Evolutionary conservation across 1,140 invertebrate genomes (phyloP), one percentile per base, ranked within the genome.

Genomic region (Leptinotarsa texana): DNA sequence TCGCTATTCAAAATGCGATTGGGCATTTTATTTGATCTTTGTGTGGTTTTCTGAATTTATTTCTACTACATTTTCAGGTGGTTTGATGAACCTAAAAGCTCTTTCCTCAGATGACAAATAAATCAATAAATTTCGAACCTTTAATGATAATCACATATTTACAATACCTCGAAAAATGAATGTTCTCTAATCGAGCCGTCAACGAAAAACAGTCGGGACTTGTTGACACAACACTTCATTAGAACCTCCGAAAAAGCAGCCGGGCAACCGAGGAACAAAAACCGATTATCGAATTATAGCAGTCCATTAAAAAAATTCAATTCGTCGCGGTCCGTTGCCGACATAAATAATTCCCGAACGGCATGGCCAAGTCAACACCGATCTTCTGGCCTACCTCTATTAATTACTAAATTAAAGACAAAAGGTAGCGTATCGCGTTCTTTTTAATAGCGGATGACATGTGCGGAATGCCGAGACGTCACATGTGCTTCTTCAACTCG

Each of bases 271-370:
- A 22, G n/a, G 21, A 33, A 65, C 63, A 33, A 22, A 65, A 65
- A 65, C 63, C 63, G 27, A 65, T 65, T 65, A 65, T 65, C 63
- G 63, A 65, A 65, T 65, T 65, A 65, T 65, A 65, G 21, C 63
- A 21, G 13, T 17, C 63, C 21, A 33, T 65, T 65, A 33, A 65
- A 65, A 65, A 65, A 65, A 65, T 65, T 65, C 17, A 33, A 65
- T 65, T 65, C 17, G 63, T 24, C 27, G 27, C 63, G 63, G 21
- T 65, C 63, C 63, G 63, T 22, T 15, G 63, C 63, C 21, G 63
- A 33, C 63, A 21, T 65, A 65, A 57, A 57, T 57, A 57, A 57
- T 57, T 18, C 51, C 51, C 51, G 51, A 57, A 57, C n/a, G 51
- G 51, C 51, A 4, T 57, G 15, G 51, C n/a, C 51, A 18, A 57